Conservation (phyloP, 2,888 invertebrate species). For the Thyatira batis region DNA sequence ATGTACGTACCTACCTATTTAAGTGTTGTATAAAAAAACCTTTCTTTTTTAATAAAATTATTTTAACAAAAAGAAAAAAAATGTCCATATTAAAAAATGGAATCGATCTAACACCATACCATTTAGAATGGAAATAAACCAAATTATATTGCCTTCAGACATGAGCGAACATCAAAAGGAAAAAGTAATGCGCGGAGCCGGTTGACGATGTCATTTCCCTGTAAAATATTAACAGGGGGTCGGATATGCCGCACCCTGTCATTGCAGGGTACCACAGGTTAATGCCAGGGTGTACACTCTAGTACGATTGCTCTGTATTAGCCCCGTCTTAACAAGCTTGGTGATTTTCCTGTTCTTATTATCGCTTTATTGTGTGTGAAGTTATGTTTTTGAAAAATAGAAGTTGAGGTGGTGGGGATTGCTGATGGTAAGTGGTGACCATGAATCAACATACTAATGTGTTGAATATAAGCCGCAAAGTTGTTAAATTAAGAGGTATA, state of each 20-base stretch:
- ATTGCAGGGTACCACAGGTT: constrained; percentile 69
- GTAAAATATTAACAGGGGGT: constrained; percentile 75
- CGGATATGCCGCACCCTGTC: constrained; percentile 56
- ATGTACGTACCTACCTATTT: too few species aligned
- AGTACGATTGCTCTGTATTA: constrained; percentile 59
- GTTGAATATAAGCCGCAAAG: too few species aligned
- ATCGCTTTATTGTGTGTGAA: constrained; percentile 8
- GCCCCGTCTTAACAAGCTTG: constrained; percentile 52
- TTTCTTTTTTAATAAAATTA: background rate
- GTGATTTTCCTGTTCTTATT: constrained; percentile 19
- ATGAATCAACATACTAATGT: too few species aligned
- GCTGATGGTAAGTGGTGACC: too few species aligned
- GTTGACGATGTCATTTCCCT: constrained; percentile 64
- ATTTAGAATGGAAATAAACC: constrained; percentile 61
- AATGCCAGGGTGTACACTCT: constrained; percentile 59
- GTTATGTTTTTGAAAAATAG: too few species aligned
- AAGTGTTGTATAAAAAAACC: too few species aligned
- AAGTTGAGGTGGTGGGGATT: too few species aligned
- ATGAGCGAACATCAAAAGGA: constrained; percentile 76
- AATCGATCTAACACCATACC: constrained; percentile 33
- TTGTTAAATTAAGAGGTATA: too few species aligned
- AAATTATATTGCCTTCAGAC: constrained; percentile 67
- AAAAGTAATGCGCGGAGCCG: constrained; percentile 68
- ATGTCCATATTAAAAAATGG: constrained; percentile 17
- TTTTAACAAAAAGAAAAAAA: constrained; percentile 18